Evolutionary conservation across 2,888 invertebrate species (phyloP), one percentile per base, ranked within the genome.

Genomic region (Sclerodermus sp.): DNA sequence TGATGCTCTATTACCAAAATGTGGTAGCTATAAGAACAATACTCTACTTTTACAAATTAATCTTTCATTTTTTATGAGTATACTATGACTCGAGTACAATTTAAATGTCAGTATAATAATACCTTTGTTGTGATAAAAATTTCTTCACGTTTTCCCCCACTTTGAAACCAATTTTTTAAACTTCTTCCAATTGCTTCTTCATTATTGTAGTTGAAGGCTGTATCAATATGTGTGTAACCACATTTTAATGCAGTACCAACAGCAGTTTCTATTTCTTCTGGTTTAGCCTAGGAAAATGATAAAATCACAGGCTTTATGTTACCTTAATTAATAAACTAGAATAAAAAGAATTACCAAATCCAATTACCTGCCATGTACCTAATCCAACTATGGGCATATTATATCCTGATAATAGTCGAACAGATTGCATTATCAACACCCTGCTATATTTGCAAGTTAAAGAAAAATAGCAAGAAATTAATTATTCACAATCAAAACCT

Each of bases 91-190:
- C 16, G n/a, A n/a, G n/a, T n/a, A n/a, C n/a, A 30, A 30, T 10
- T 30, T 30, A 10, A 46, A 13, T 45, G 36, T 37, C 41, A 37
- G 8, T 6, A 13, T 29, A 14, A 31, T 31, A 43, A 10, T 4
- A 34, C 90, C 84, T 91, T 91, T n/a, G 91, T 88, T 23, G 89
- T 89, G 53, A 91, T 83, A 78, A 91, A 91, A 51, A 91, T 78
- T 42, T 91, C 88, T 64, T 87, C 83, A 50, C 91, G 79, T 52
- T 80, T 83, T 10, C 87, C 84, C 34, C 86, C 87, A 40, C 82
- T 80, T 17, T 79, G 72, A 30, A 90, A 80, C 86, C 88, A 88
- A 67, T 83, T 82, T 61, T 84, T 83, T 42, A 91, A 74, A 29
- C 85, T 87, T 48, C 80, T 81, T 3, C 91, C 91, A 58, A 91